Percentiles rank a stretch among this genome's conserved stretches.
These are phyloP conservation scores for Pristis pectinata DNA, from an alignment of 2,797 vertebrate species.

Conservation along the genomic window DNA sequence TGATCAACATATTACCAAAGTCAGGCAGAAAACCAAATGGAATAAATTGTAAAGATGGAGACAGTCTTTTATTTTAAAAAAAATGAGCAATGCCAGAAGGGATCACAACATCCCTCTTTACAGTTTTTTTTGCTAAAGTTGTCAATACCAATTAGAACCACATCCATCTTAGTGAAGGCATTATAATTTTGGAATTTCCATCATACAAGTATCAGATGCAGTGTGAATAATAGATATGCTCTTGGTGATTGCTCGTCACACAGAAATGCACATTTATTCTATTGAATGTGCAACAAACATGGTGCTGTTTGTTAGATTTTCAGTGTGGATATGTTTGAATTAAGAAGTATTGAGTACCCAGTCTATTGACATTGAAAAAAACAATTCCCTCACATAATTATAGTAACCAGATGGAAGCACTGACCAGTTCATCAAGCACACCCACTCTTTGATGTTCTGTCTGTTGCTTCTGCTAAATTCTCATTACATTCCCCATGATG, in stretches of 20 bases:
- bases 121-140: background rate
- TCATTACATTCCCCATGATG: background rate
- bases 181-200: background rate
- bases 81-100: background rate
- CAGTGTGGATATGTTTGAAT: background rate
- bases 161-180: background rate
- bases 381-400: background rate
- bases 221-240: slow-evolving; percentile 5
- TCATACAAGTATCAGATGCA: background rate
- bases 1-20: background rate
- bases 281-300: slow-evolving; percentile 2
- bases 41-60: background rate
- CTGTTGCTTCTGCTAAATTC: background rate
- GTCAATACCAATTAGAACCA: background rate
- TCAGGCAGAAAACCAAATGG: background rate
- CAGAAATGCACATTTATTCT: background rate
- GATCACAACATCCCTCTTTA: background rate
- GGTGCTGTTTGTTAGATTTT: background rate
- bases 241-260: slow-evolving; percentile 1
- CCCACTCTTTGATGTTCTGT: background rate
- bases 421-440: background rate
- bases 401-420: background rate
- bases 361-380: background rate
- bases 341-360: slow-evolving; percentile 1
- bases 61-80: background rate